phyloP scores from a whole-genome alignment of 2,888 invertebrate genomes.

The Eutolmus rufibarbis region DNA sequence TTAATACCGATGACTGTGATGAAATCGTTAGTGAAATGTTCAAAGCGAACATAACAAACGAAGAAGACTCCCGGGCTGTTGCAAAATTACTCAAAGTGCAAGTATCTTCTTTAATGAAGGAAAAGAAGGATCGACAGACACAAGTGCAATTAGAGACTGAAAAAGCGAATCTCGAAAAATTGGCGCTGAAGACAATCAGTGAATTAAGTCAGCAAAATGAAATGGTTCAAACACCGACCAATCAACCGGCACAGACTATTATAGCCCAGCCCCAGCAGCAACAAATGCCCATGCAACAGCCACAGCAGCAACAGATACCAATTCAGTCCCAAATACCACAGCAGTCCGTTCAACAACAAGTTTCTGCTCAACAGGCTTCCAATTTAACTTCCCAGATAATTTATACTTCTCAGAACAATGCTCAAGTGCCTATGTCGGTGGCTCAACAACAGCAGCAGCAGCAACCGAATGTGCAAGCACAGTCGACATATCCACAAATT shows the following conservation, averaged over 20 bases:
- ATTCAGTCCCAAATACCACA: not conserved
- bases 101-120: slow-evolving; percentile 63
- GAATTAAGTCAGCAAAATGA: slow-evolving; percentile 62
- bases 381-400: not conserved
- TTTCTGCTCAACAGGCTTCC: not conserved
- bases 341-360: not conserved
- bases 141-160: slow-evolving; percentile 71
- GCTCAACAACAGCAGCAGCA: slow-evolving; percentile 41
- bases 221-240: not conserved
- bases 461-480: slow-evolving; percentile 41
- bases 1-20: slow-evolving; percentile 88
- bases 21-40: slow-evolving; percentile 96
- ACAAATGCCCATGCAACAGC: not conserved
- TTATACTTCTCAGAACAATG: not conserved
- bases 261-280: not conserved
- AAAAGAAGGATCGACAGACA: slow-evolving; percentile 69
- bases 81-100: slow-evolving; percentile 91
- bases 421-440: slow-evolving; percentile 2
- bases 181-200: slow-evolving; percentile 66
- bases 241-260: not conserved
- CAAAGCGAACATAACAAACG: slow-evolving; percentile 91
- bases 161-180: slow-evolving; percentile 61
- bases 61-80: slow-evolving; percentile 92
- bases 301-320: not conserved
- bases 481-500: not conserved